Evolutionary conservation across 2,888 invertebrate genomes (phyloP), one percentile per base, ranked within the genome.

Genomic region (Pseudeuparius sepicola): DNA sequence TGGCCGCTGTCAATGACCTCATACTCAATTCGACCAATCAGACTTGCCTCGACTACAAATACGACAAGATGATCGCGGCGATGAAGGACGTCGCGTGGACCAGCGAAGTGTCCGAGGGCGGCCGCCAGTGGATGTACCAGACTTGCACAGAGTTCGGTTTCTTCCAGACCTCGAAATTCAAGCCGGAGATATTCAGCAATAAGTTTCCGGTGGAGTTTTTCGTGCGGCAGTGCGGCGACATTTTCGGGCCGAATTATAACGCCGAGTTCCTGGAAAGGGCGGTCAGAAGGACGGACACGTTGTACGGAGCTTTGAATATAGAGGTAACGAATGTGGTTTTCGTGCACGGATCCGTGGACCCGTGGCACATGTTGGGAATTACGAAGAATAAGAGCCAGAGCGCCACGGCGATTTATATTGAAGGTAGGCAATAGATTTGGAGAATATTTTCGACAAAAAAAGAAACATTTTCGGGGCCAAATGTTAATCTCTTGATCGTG

Each of bases 111-210:
- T 71, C 77, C 9, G 76, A 75, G 58, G 81, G 80, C 66, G 68
- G 79, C 44, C 79, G 93, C 0, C 86, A 87, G 52, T 94, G 94
- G 94, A 79, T 73, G 38, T 94, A 89, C 59, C 94, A 94, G 64
- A 93, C 93, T 0, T 96, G 96, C 57, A 88, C 85, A 2, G 96
- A 96, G 60, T 96, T 94, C 57, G 94, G 93, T 13, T 96, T 86
- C 61, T 96, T 80, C 61, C 94, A 96, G 66, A 86, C 89, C 0
- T 88, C 92, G 0, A 75, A 78, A 0, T 71, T 68, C 3, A 66
- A 67, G 37, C 63, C 66, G 2, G 65, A 71, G 61, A 47, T 60
- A 25, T 93, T 93, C 56, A 85, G 89, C 0, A 67, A 80, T 51
- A 64, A 70, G 15, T 88, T 92, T 47, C 73, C 80, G 0, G 59